Evolutionary conservation across 2,113 vertebrate genomes (phyloP).

Genomic region (Ceyx melanurus): DNA sequence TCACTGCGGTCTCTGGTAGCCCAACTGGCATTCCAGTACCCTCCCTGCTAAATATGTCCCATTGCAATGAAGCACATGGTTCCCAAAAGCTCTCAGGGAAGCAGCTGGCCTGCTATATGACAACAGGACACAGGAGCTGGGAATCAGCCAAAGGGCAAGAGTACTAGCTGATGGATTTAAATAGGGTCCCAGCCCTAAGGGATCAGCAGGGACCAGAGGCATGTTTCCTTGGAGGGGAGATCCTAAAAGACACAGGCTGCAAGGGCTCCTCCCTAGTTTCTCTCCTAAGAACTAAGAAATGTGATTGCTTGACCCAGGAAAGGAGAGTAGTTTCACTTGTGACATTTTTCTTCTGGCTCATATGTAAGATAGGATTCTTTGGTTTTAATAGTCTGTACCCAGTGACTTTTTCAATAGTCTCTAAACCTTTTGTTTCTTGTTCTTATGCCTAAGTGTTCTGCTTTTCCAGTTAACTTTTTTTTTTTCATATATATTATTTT

Average conservation of each 20-base stretch:
- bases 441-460: not conserved
- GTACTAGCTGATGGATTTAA: constrained; percentile 14
- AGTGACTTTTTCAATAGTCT: not conserved
- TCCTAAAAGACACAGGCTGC: not conserved
- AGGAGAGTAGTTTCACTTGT: not conserved
- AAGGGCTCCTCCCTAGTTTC: not conserved
- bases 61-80: not conserved
- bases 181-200: not conserved
- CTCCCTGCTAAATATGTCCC: constrained; percentile 2
- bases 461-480: not conserved
- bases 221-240: fast-evolving
- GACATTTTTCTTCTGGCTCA: not conserved
- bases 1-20: not conserved
- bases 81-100: not conserved
- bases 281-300: not conserved
- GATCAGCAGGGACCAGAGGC: not conserved
- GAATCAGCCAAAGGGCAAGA: not conserved
- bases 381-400: not conserved
- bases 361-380: not conserved
- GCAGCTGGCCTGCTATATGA: constrained; percentile 32
- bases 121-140: not conserved
- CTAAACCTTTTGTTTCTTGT: not conserved
- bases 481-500: not conserved
- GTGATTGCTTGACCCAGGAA: not conserved
- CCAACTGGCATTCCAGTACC: not conserved